Evolutionary conservation across 2,113 vertebrate genomes (phyloP).

Genomic region (Ameiurus melas): DNA sequence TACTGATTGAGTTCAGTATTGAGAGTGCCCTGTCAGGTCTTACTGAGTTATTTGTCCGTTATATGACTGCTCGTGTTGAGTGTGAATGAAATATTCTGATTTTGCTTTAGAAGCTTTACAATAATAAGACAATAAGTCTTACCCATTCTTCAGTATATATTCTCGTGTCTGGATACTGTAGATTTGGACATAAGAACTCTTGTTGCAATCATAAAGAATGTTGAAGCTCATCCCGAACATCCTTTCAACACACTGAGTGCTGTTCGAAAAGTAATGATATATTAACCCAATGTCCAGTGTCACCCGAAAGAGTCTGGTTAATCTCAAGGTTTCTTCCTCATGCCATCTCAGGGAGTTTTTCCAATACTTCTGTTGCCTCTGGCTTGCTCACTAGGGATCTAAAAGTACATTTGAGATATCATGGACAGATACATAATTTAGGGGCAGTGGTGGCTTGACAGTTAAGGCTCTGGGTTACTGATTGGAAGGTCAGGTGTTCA

Average conservation of each 20-base stretch:
- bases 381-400: background rate
- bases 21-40: background rate
- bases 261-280: background rate
- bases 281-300: background rate
- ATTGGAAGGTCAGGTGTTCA: too few relatives aligned
- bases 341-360: background rate
- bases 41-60: constrained; percentile 16
- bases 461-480: too few relatives aligned
- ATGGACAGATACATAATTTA: background rate
- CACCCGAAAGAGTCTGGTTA: background rate
- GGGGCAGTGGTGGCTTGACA: too few relatives aligned
- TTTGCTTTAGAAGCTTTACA: background rate
- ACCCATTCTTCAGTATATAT: too few relatives aligned
- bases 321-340: background rate
- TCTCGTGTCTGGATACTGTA: too few relatives aligned
- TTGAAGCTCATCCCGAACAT: too few relatives aligned
- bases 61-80: constrained; percentile 8
- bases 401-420: background rate
- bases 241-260: too few relatives aligned
- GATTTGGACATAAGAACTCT: too few relatives aligned
- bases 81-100: background rate
- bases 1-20: background rate
- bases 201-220: too few relatives aligned
- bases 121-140: background rate
- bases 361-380: background rate